Base-by-base conservation (phyloP, 1,140 invertebrate genomes). In the Prorops nasuta region DNA sequence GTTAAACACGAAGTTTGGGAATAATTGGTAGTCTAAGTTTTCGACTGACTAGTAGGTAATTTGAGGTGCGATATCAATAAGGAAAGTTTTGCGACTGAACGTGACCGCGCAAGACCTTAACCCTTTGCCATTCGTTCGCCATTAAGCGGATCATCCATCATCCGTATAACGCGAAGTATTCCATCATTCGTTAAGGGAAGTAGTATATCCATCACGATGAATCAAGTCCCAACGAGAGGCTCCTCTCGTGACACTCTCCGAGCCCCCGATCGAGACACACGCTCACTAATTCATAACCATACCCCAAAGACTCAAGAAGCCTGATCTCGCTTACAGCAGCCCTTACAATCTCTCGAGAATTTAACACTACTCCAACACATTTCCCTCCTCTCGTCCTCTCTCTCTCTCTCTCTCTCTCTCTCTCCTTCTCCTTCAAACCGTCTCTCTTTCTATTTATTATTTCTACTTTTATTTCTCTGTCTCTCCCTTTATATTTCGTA, bases 211-310 rank as follows among this genome's bases (percentile, higher is more conserved):
- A 35, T 35, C 34, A 35, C 15, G 34, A 35, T 15, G 34, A 35
- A 35, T 35, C 15, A 35, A 35, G 34, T 35, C 34, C 6, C 9
- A n/a, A 14, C 9, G 34, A 15, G 34, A 7, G 3, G 7, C 24
- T 28, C 24, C 24, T 10, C 4, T 10, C 4, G 24, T 10, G 24
- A 28, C 24, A 28, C 24, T 10, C 4, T 28, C 24, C n/a, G n/a
- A 10, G 10, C 24, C 24, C 24, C 10, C 24, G 24, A 28, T 28
- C 24, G 24, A 28, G 4, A 52, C 34, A 52, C 37, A 49, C 19
- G 38, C 31, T 52, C 20, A 31, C 50, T 49, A 49, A 49, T 52
- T 52, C 38, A 36, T 52, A 49, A 52, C 49, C 38, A 39, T 39
- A 41, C 36, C 12, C 10, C 37, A 52, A 45, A 49, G 24, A 28